Conservation (phyloP, 2,797 vertebrate genomes). For the Sebastes iracundus region DNA sequence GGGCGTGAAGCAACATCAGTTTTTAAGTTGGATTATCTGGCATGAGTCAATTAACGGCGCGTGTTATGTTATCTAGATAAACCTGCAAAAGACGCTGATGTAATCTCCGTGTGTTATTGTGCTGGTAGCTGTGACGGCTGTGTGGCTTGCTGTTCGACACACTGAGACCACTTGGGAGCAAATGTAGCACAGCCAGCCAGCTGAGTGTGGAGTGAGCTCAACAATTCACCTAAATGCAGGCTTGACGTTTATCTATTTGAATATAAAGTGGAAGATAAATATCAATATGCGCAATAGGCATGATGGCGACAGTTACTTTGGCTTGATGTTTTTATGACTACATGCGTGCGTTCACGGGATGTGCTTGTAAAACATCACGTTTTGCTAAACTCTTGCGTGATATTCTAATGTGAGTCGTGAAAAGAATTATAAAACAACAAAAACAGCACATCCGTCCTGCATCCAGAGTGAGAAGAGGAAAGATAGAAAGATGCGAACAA, state of each 20-base stretch:
- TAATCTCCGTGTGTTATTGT: not conserved
- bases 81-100: not conserved
- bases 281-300: not conserved
- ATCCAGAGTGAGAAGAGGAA: not conserved
- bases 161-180: not conserved
- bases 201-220: not conserved
- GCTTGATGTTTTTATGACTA: not conserved
- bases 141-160: not conserved
- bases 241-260: not conserved
- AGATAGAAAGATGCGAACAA: slow-evolving; percentile 28
- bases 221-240: not conserved
- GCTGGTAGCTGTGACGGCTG: not conserved
- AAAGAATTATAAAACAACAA: not conserved
- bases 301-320: not conserved
- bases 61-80: not conserved
- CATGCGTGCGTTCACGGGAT: not conserved
- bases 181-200: not conserved
- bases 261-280: slow-evolving; percentile 16
- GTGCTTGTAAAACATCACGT: not conserved
- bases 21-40: slow-evolving; percentile 2
- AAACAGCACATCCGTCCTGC: slow-evolving; percentile 7
- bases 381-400: not conserved
- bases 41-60: slow-evolving; percentile 6
- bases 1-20: not conserved
- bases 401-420: slow-evolving; percentile 1